Percentiles rank a stretch among this genome's conserved stretches.
Conservation (phyloP, 2,113 vertebrate genomes). For the Pollimyrus isidori region DNA sequence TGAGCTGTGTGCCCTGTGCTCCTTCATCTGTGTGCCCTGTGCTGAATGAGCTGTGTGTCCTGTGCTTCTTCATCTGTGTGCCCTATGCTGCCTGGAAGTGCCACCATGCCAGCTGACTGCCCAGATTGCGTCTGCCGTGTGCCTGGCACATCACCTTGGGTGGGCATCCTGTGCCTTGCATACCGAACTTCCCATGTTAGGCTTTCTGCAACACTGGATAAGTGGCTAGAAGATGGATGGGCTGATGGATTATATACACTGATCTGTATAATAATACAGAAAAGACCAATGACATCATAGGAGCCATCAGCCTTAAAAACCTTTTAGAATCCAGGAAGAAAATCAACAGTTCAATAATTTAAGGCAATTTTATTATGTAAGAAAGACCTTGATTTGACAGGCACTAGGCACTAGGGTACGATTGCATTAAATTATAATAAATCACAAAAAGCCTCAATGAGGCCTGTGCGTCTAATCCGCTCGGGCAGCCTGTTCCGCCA, state of each 20-base stretch:
- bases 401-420: not conserved
- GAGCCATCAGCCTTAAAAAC: not conserved
- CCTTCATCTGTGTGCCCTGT: no score
- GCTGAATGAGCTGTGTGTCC: no score
- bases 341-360: not conserved
- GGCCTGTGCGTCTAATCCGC: not conserved
- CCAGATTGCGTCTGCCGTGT: not conserved
- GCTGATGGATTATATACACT: not conserved
- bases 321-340: not conserved
- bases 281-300: not conserved
- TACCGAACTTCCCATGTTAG: not conserved
- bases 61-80: no score
- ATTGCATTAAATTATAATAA: conserved; percentile 26
- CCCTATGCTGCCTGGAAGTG: not conserved
- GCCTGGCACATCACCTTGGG: not conserved
- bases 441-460: not conserved
- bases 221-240: not conserved
- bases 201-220: not conserved
- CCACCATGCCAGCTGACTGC: not conserved
- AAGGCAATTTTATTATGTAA: not conserved
- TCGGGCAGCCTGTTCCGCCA: not conserved
- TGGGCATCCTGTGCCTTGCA: not conserved
- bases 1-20: no score
- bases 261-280: not conserved
- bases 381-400: conserved; percentile 7